Conservation (phyloP, 2,113 vertebrate species). For the Polyodon spathula region DNA sequence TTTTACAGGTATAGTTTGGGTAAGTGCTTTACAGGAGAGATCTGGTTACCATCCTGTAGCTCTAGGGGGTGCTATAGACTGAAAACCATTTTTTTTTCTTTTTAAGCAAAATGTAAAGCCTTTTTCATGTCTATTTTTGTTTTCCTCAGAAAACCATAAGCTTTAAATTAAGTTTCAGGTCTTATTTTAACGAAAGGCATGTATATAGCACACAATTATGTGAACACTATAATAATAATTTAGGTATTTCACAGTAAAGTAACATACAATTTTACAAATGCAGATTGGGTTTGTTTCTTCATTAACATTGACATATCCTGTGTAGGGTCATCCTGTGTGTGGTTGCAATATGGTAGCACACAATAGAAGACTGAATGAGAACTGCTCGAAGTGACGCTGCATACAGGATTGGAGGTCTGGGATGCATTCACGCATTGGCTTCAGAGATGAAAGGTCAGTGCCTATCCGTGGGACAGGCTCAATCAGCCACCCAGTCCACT, state of each 20-base stretch:
- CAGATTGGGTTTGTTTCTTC: background rate
- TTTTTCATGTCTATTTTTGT: background rate
- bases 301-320: background rate
- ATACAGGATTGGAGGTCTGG: no score
- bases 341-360: background rate
- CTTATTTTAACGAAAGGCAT: no score
- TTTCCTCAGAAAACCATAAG: no score
- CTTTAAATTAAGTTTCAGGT: no score
- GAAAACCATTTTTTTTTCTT: slow-evolving; percentile 9
- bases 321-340: background rate
- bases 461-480: no score
- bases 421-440: no score
- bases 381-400: no score
- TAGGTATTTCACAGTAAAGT: background rate
- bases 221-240: background rate
- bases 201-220: background rate
- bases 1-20: background rate
- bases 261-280: background rate
- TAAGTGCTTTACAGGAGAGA: background rate
- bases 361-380: background rate
- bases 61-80: slow-evolving; percentile 56
- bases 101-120: background rate
- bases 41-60: slow-evolving; percentile 2
- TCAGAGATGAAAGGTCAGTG: no score
- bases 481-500: no score